Base-by-base conservation (phyloP, 2,797 vertebrate species). In the Sphenodon punctatus region DNA sequence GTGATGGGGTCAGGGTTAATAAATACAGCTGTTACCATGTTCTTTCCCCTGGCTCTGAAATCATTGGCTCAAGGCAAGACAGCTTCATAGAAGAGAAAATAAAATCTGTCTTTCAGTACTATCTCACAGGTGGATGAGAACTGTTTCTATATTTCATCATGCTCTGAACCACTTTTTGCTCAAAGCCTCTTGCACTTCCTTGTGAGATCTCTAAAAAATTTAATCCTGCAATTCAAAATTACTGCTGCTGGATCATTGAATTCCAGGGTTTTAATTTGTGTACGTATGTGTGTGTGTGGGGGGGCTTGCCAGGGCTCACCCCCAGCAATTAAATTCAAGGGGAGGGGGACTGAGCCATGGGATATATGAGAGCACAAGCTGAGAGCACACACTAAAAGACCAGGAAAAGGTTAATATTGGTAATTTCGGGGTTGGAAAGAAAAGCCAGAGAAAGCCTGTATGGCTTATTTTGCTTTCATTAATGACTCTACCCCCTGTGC, bases 11-110 rank as follows among this genome's bases (percentile, higher is more conserved):
- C 71, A 89, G 58, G 66, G 73, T 82, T 80, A 65, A 85, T 81
- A 84, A 90, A 88, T 79, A 80, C 66, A 88, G 53, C 77, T 90
- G 69, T 84, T 75, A 67, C 19, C 13, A 69, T 20, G 17, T 75
- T 30, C n/a, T 68, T 76, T 86, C 85, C 63, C 51, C 71, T 70
- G 63, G 38, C 20, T 77, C 38, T 46, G 61, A 80, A 90, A 77
- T 46, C 19, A 51, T 83, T 83, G 69, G 15, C 51, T 86, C 49
- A 74, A 70, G 46, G 53, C 53, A 83, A 38, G 89, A 55, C 19
- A 76, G 61, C 38, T 89, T 84, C 36, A 72, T 20, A 75, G 46
- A 19, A 59, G 1, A 4, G 64, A 38, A 71, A 80, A 87, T 49
- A 49, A 76, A 16, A 34, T 27, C 1, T 17, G 7, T 64, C 9